Evolutionary conservation across 64 coral and sea anemone genomes (phyloP).

Genomic region (Exaiptasia diaphana): DNA sequence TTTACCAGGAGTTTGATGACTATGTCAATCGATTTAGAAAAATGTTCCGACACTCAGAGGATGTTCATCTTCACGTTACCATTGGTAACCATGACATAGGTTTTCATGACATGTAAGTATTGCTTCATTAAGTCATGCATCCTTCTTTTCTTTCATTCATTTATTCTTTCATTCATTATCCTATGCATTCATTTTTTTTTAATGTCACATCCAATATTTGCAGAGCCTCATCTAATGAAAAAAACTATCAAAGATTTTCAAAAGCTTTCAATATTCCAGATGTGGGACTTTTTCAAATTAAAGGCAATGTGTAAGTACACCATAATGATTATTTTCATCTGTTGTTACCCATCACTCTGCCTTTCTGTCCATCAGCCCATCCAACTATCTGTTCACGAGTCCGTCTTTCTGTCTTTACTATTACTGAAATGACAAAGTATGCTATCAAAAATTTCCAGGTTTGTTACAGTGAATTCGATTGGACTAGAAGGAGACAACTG

Average conservation of each 20-base stretch:
- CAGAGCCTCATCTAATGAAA: neutral
- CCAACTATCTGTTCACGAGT: no score
- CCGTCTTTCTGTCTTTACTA: neutral
- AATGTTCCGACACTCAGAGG: conserved; percentile 73
- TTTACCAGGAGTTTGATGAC: conserved; percentile 68
- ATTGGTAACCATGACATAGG: conserved; percentile 97
- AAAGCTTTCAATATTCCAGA: conserved; percentile 65
- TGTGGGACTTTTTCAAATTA: conserved; percentile 66
- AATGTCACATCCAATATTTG: neutral
- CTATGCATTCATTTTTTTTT: no score
- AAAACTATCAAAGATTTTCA: conserved; percentile 57
- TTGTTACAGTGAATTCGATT: conserved; percentile 84
- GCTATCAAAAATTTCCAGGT: conserved; percentile 25
- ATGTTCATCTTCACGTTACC: conserved; percentile 78
- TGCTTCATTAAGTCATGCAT: no score
- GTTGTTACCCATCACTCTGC: no score
- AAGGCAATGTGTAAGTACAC: conserved; percentile 72
- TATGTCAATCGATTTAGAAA: conserved; percentile 67
- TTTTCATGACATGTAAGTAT: conserved; percentile 88
- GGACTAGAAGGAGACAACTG: conserved; percentile 84
- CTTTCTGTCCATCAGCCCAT: no score
- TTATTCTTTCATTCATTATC: no score
- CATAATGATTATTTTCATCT: no score
- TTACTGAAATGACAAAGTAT: neutral
- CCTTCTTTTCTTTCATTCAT: no score